Base-by-base conservation (phyloP, 2,888 invertebrate species). In the Dioctria linearis region DNA sequence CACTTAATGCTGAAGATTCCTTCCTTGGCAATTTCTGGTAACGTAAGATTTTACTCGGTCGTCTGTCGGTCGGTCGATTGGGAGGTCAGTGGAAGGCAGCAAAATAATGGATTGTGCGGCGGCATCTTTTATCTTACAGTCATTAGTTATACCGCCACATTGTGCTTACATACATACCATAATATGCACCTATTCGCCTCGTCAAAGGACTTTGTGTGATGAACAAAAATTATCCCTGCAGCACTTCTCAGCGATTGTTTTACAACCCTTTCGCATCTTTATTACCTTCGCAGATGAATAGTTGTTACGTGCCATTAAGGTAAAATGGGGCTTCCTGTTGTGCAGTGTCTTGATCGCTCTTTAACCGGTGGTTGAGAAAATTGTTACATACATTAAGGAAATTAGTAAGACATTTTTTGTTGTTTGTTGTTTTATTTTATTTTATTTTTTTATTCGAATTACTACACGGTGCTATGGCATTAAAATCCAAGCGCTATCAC, bases 91-190 rank as follows among this genome's bases (percentile, higher is more conserved):
- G 69, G 25, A 43, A 54, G 4, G 37, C 49, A 51, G 39, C 49
- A 40, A 57, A 40, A 73, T 73, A 73, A 73, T 73, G 73, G 59
- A 73, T 42, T 73, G 42, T 5, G n/a, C n/a, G 59, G 57, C 73
- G 73, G 73, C 59, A 2, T n/a, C 73, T 73, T 73, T 73, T 42
- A 73, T 57, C 73, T 73, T 8, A 42, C 59, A 37, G 73, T 73
- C 73, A 73, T 73, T 73, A 73, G 42, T 13, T 25, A 25, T 42
- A 59, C 57, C 73, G 42, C 1, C 25, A 25, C 73, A 69, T 73
- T 42, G 42, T 57, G 25, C 73, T 73, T 73, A 25, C 11, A 54
- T 51, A 59, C 25, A 25, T n/a, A n/a, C n/a, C n/a, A n/a, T 25
- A 25, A 25, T 25, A 25, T 25, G 25, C 25, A 25, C 25, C 25